Conservation (phyloP, 1,140 invertebrate species). For the Pogonomyrmex barbatus region DNA sequence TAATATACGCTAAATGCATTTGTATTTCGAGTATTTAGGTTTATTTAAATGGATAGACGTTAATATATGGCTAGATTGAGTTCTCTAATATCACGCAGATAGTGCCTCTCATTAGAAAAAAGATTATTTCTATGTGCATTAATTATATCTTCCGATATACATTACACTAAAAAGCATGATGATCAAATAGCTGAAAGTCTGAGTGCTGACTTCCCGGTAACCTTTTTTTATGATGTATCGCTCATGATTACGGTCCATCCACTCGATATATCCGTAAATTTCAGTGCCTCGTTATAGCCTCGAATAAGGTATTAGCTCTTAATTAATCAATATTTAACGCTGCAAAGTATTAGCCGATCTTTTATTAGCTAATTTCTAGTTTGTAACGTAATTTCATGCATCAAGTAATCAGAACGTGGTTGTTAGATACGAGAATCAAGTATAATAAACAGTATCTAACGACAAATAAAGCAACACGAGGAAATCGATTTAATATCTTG, state of each 20-base stretch:
- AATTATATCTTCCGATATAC: slow-evolving; percentile 18
- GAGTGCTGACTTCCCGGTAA: slow-evolving; percentile 18
- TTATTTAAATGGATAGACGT: not conserved
- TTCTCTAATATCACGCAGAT: not conserved
- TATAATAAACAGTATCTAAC: slow-evolving; percentile 12
- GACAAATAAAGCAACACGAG: not conserved
- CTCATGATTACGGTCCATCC: not conserved
- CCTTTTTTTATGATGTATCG: slow-evolving; percentile 28
- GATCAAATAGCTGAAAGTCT: not conserved
- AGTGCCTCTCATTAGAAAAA: slow-evolving; percentile 24
- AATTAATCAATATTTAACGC: slow-evolving; percentile 42
- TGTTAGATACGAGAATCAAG: not conserved
- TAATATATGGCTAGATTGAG: not conserved
- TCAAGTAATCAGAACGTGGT: not conserved
- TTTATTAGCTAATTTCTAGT: not conserved
- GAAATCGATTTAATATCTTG: slow-evolving; percentile 6
- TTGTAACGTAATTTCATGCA: slow-evolving; percentile 3
- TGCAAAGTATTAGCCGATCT: not conserved
- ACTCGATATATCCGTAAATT: not conserved
- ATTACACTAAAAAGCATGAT: not conserved
- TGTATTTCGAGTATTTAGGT: not conserved
- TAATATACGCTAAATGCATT: too few relatives aligned
- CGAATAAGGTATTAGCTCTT: slow-evolving; percentile 7
- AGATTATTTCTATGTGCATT: not conserved
- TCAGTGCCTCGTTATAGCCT: not conserved